Percentiles rank a stretch among this genome's conserved stretches.
Conservation (phyloP, 2,113 vertebrate species). For the Saguinus midas region DNA sequence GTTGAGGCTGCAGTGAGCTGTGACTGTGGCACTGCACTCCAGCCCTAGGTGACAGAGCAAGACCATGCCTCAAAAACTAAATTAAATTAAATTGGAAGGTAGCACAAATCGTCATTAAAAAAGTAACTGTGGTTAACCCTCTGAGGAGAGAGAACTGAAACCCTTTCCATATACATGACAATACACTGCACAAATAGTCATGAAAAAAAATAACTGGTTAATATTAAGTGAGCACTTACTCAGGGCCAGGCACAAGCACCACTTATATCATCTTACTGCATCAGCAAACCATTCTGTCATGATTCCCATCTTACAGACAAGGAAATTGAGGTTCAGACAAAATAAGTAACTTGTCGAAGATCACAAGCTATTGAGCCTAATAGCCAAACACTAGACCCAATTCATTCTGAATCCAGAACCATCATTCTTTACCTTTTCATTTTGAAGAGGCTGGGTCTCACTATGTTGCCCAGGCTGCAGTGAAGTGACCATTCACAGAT, state of each 20-base stretch:
- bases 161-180: not conserved
- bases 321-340: not conserved
- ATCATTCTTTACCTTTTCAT: not conserved
- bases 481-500: not conserved
- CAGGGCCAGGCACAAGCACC: not conserved
- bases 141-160: not conserved
- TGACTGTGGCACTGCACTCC: too few relatives aligned
- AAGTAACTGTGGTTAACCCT: not conserved
- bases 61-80: too few relatives aligned
- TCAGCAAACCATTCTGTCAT: not conserved
- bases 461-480: not conserved
- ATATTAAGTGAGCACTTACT: not conserved
- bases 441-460: not conserved
- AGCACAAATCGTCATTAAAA: not conserved
- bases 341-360: not conserved
- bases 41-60: too few relatives aligned
- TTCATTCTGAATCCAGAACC: not conserved
- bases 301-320: not conserved
- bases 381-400: not conserved
- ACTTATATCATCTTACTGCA: fast-evolving
- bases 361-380: not conserved
- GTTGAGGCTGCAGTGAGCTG: too few relatives aligned
- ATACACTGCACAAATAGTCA: not conserved
- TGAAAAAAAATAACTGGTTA: fast-evolving
- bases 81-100: not conserved